Base-by-base conservation (phyloP, 2,888 invertebrate species). In the Mimumesa dahlbomi region DNA sequence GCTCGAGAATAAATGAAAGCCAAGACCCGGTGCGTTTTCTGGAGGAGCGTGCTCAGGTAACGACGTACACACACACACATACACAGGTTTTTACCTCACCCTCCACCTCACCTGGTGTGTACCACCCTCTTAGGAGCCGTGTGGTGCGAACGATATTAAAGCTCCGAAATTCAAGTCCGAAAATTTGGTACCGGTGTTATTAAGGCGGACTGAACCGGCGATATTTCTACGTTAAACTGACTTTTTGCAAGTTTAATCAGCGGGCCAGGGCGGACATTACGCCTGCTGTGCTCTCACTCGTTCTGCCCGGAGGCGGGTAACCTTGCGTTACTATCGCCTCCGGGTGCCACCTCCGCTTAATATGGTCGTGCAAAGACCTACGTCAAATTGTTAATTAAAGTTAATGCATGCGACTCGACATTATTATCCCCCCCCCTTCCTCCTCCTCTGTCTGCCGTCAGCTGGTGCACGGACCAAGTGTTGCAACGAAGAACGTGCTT, bases 321-420 rank as follows among this genome's bases (percentile, higher is more conserved):
- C 19, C 34, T 31, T n/a, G 49, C 49, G 49, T n/a, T 19, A 19
- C 31, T 34, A 48, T 31, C 42, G 53, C 65, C 57, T 22, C 19
- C 43, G 59, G 40, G 34, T 19, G 9, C 14, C 29, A 14, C 9
- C 50, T 36, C 5, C 43, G 63, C 66, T 78, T 81, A 72, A 74
- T 75, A 73, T 67, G 64, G 72, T 40, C 46, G 54, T 58, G 58
- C 68, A 70, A 80, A 74, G 68, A 81, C 64, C 75, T 69, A 74
- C 74, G 81, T 79, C 76, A 81, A 77, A 81, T 82, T 82, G 82
- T 85, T 85, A 83, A 85, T 84, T 84, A 84, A 84, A 85, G 75
- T 81, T 82, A 81, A 68, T 68, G 72, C 77, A 76, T 65, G 72
- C 72, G 65, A 53, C 73, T 64, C 52, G 71, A 61, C 53, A 74